Evolutionary conservation across 2,888 invertebrate genomes (phyloP).

Genomic region (Chrysolina americana): DNA sequence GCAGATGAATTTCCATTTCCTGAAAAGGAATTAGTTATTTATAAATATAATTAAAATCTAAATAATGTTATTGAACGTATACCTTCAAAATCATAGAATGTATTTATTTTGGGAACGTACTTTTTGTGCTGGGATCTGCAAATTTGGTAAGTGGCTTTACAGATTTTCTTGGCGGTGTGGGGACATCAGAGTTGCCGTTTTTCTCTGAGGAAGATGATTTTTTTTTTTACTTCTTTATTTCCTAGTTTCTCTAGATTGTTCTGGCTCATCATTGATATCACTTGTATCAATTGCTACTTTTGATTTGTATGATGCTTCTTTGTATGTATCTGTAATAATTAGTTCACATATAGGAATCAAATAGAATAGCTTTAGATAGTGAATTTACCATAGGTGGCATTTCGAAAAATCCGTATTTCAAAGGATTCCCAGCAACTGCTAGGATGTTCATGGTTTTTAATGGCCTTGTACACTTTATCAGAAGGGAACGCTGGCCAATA

Average conservation of each 20-base stretch:
- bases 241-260: slow-evolving; percentile 19
- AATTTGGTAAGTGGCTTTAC: not conserved
- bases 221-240: slow-evolving; percentile 14
- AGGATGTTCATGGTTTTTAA: slow-evolving; percentile 18
- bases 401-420: slow-evolving; percentile 7
- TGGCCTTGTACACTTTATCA: slow-evolving; percentile 6
- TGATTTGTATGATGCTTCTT: slow-evolving; percentile 12
- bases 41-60: too few species aligned
- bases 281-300: slow-evolving; percentile 2
- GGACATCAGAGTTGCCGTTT: slow-evolving; percentile 5
- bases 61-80: too few species aligned
- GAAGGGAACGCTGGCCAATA: slow-evolving; percentile 27
- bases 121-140: not conserved
- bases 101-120: slow-evolving; percentile 19
- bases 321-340: slow-evolving; percentile 21
- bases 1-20: slow-evolving; percentile 10
- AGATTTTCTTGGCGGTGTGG: not conserved
- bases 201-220: slow-evolving; percentile 12
- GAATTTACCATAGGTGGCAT: slow-evolving; percentile 25
- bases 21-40: slow-evolving; percentile 16
- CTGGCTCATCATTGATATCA: slow-evolving; percentile 9
- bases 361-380: slow-evolving; percentile 1
- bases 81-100: too few species aligned
- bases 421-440: not conserved
- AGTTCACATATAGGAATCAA: slow-evolving; percentile 18